Evolutionary conservation across 2,113 vertebrate species (phyloP).

Genomic region (Lagopus leucura): DNA sequence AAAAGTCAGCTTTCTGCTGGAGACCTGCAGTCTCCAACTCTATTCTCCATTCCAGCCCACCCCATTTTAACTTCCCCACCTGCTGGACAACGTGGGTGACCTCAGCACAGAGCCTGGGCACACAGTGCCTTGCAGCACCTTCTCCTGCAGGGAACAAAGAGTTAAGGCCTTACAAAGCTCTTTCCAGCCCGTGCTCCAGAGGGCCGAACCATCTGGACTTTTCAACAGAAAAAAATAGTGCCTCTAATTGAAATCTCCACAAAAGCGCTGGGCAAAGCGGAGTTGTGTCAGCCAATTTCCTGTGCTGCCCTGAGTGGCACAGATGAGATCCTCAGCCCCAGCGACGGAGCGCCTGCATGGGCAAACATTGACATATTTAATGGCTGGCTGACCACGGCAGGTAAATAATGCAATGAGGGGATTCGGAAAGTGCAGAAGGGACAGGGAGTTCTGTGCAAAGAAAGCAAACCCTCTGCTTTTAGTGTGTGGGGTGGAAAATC

Average conservation of each 20-base stretch:
- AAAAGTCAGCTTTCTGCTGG: neutral
- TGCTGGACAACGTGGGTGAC: neutral
- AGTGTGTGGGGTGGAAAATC: neutral
- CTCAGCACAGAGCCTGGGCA: neutral
- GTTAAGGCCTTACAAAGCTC: fast-evolving
- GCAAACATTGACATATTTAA: conserved; percentile 36
- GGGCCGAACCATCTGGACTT: fast-evolving
- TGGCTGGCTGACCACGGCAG: neutral
- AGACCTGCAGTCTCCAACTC: neutral
- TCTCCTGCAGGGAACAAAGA: neutral
- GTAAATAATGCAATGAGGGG: neutral
- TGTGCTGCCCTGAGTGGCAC: fast-evolving
- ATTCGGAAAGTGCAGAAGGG: neutral
- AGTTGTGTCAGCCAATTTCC: neutral
- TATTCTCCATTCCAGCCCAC: too few relatives aligned
- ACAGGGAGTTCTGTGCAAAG: neutral
- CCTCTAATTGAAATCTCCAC: neutral
- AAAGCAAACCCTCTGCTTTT: neutral
- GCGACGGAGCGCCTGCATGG: fast-evolving
- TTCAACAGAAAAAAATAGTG: neutral
- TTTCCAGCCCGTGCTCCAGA: fast-evolving
- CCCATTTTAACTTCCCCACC: neutral
- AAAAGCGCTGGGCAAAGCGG: neutral
- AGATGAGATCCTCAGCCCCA: fast-evolving
- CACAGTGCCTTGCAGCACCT: neutral